Evolutionary conservation across 2,113 vertebrate genomes (phyloP).

Genomic region (Promerops cafer): DNA sequence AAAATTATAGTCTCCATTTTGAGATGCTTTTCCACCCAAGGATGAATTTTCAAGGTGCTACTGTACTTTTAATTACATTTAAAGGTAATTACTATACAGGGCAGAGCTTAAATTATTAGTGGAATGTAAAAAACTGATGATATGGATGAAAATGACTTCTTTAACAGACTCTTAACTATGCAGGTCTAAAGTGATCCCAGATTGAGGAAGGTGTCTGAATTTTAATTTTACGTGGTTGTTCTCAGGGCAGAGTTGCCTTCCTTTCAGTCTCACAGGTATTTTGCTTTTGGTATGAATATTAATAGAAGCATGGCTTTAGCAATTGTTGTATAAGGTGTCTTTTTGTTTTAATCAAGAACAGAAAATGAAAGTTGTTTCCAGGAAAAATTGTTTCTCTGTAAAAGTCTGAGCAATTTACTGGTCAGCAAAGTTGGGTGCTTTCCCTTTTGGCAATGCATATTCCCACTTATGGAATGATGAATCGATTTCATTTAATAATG

Average conservation of each 20-base stretch:
- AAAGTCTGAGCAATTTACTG: background rate
- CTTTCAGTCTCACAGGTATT: slow-evolving; percentile 6
- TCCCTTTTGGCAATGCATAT: background rate
- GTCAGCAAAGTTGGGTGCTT: background rate
- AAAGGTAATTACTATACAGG: background rate
- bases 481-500: slow-evolving; percentile 30
- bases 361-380: background rate
- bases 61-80: background rate
- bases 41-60: background rate
- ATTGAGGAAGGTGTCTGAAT: slow-evolving; percentile 16
- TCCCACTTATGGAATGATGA: background rate
- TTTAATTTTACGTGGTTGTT: slow-evolving; percentile 15
- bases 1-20: background rate
- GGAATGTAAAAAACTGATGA: background rate
- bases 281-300: background rate
- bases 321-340: background rate
- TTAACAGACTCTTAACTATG: background rate
- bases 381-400: background rate
- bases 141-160: background rate
- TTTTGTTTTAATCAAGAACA: background rate
- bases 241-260: background rate
- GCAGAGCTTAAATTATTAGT: background rate
- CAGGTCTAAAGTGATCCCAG: background rate
- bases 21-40: background rate
- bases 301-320: background rate